These are phyloP conservation scores for Mamestra brassicae DNA, from an alignment of 2,888 invertebrate species.

Conservation along the genomic window DNA sequence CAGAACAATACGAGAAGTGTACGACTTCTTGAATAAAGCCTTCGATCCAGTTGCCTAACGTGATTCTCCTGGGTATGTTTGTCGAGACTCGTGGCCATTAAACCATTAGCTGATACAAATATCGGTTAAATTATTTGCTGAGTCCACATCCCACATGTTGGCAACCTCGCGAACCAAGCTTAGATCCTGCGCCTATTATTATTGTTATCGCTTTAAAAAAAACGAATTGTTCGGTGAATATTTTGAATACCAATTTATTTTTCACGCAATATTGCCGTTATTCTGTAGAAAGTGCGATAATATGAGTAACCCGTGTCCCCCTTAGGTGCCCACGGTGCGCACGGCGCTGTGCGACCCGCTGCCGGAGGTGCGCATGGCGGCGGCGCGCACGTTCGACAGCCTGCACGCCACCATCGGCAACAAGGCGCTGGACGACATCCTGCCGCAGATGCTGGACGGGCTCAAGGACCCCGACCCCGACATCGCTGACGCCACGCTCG, in stretches of 20 bases:
- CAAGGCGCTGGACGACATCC: slow-evolving; percentile 98
- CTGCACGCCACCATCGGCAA: slow-evolving; percentile 98
- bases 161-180: neutral
- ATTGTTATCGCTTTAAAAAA: too few relatives aligned
- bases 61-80: neutral
- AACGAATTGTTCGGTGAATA: too few relatives aligned
- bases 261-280: too few relatives aligned
- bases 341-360: slow-evolving; percentile 98
- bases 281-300: too few relatives aligned
- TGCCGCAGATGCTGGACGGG: slow-evolving; percentile 96
- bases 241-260: too few relatives aligned
- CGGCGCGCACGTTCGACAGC: slow-evolving; percentile 99
- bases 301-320: neutral
- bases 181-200: too few relatives aligned
- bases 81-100: neutral
- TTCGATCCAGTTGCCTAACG: neutral
- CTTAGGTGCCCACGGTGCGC: slow-evolving; percentile 95
- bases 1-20: neutral
- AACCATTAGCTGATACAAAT: neutral
- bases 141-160: neutral
- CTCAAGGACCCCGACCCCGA: slow-evolving; percentile 94
- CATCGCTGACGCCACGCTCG: slow-evolving; percentile 97
- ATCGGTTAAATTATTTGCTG: neutral
- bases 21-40: neutral
- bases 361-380: slow-evolving; percentile 97